Base-by-base conservation (phyloP, 1,140 invertebrate species). In the Cydia fagiglandana region DNA sequence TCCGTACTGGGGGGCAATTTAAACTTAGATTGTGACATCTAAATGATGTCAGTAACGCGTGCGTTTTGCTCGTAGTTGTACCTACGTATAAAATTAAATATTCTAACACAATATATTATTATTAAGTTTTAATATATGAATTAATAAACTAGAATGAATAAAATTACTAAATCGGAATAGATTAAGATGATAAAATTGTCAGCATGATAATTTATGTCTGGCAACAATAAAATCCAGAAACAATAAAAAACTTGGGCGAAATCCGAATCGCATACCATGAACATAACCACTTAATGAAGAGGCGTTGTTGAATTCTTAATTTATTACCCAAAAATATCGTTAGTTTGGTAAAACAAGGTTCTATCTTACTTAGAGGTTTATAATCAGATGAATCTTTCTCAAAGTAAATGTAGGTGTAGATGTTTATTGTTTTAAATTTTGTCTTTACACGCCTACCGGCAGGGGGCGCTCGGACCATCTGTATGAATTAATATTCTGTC, bases 401-500 rank as follows among this genome's bases (percentile, higher is more conserved):
- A 24, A n/a, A 10, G 17, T 61, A 12, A 61, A 12, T 1, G 20
- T 3, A 56, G 53, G 15, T 87, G 80, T 78, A 81, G 80, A 83
- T 80, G 77, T 86, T 88, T 88, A 87, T 86, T 84, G 82, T 85
- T 81, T 80, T 78, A 81, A 61, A 81, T 80, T 80, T 81, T 83
- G 80, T 84, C 83, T 86, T 84, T 80, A 83, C 83, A 80, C 86
- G 74, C 80, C 41, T 74, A 77, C 53, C 85, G 74, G 80, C 84
- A 75, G 86, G 86, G 82, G 85, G 83, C 74, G 70, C 73, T 64
- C n/a, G 73, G 9, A 73, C 76, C 81, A 74, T 83, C 84, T 81
- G 79, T 78, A 84, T 84, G 85, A 87, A 88, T 90, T 88, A 88
- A 88, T 88, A 88, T 88, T 85, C 85, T 87, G 85, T 88, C 85